Percentiles rank a stretch among this genome's conserved stretches.
Conservation (phyloP, 2,113 vertebrate species). For the Cairina moschata region DNA sequence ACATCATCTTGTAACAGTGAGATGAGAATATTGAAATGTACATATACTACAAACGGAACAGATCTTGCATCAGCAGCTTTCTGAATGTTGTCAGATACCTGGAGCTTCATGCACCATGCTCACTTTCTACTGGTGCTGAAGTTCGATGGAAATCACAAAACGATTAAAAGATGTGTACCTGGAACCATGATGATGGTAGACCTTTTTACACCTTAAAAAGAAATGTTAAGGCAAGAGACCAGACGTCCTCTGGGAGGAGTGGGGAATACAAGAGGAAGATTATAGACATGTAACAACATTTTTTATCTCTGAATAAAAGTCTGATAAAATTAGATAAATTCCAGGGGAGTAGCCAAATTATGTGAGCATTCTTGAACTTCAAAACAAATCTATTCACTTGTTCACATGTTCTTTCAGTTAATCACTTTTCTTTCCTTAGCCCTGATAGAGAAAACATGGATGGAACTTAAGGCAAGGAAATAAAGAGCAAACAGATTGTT, state of each 20-base stretch:
- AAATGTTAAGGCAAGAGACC: neutral
- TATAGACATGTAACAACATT: neutral
- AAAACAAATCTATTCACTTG: neutral
- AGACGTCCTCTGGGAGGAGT: neutral
- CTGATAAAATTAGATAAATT: neutral
- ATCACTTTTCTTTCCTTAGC: neutral
- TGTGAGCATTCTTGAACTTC: neutral
- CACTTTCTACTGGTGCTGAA: neutral
- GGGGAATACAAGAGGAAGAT: neutral
- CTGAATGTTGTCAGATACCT: neutral
- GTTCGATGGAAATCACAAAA: neutral
- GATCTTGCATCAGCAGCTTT: neutral
- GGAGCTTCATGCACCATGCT: neutral
- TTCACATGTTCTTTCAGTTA: neutral
- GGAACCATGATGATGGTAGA: neutral
- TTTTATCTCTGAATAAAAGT: neutral
- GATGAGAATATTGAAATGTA: neutral
- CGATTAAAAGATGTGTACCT: neutral
- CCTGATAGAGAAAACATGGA: neutral
- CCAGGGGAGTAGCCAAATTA: neutral
- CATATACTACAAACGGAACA: neutral
- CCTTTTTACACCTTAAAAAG: neutral
- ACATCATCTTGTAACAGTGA: neutral
- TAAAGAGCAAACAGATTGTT: neutral
- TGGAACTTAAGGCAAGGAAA: neutral